These are phyloP conservation scores for Eilema sororculum DNA, from an alignment of 2,888 invertebrate species.

Conservation along the genomic window DNA sequence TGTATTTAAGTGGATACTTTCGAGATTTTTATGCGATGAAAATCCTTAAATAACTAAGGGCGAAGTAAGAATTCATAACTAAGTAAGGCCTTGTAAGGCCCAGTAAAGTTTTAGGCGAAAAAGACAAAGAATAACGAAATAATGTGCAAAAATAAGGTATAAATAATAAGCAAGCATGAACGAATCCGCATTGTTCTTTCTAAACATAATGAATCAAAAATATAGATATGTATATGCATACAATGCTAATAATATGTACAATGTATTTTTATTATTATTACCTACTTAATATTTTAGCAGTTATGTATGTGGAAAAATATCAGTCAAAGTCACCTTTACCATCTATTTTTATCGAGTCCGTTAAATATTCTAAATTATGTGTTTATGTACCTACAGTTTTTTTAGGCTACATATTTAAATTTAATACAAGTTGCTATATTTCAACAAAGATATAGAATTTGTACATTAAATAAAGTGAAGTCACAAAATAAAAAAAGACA, in stretches of 20 bases:
- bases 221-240: no score
- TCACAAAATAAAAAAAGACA: not conserved
- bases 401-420: not conserved
- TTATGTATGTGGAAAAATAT: no score
- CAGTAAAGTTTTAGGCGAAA: not conserved
- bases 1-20: constrained; percentile 23
- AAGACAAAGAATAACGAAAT: not conserved
- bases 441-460: not conserved
- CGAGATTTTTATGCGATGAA: constrained; percentile 27
- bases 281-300: no score
- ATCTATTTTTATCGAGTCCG: not conserved
- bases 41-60: constrained; percentile 14
- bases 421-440: not conserved
- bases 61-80: not conserved
- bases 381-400: not conserved
- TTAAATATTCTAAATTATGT: not conserved
- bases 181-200: not conserved
- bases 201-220: not conserved
- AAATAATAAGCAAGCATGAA: not conserved
- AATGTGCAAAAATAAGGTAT: not conserved
- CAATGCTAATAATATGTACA: no score
- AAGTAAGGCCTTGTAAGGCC: not conserved
- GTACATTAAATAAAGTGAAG: not conserved
- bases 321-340: not conserved
- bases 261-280: no score